Percentiles rank a stretch among this genome's conserved stretches.
Evolutionary conservation across 2,797 vertebrate species (phyloP).

Genomic region (Amazona finschi): DNA sequence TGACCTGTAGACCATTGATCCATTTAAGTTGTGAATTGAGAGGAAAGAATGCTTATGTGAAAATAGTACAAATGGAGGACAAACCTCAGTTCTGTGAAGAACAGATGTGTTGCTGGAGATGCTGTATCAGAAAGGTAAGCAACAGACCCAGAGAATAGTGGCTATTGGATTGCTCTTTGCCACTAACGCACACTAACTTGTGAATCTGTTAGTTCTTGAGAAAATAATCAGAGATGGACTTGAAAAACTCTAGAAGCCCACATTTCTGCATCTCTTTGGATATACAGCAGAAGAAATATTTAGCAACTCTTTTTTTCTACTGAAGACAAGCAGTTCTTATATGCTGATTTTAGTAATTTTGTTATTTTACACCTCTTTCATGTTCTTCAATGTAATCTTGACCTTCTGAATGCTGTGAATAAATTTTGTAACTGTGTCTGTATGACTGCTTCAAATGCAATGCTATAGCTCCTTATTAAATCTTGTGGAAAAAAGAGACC

Average conservation of each 20-base stretch:
- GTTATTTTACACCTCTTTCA: neutral
- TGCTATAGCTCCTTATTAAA: neutral
- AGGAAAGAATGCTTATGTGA: neutral
- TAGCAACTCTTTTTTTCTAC: neutral
- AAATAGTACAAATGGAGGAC: neutral
- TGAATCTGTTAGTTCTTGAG: neutral
- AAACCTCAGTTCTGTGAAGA: neutral
- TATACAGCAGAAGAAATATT: neutral
- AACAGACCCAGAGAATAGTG: neutral
- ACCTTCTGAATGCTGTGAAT: neutral
- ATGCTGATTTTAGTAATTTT: neutral
- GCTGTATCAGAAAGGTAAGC: neutral
- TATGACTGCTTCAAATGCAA: neutral
- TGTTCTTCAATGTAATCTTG: neutral
- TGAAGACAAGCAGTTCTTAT: neutral
- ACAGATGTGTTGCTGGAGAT: neutral
- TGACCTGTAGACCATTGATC: neutral
- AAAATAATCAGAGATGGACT: neutral
- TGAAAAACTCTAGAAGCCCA: neutral
- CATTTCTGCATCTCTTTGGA: neutral
- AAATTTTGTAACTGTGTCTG: neutral
- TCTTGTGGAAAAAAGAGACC: neutral
- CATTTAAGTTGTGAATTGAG: neutral
- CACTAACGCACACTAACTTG: neutral
- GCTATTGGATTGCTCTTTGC: neutral